Evolutionary conservation across 2,113 vertebrate species (phyloP), one percentile per base, ranked within the genome.

Genomic region (Aegotheles bennettii): DNA sequence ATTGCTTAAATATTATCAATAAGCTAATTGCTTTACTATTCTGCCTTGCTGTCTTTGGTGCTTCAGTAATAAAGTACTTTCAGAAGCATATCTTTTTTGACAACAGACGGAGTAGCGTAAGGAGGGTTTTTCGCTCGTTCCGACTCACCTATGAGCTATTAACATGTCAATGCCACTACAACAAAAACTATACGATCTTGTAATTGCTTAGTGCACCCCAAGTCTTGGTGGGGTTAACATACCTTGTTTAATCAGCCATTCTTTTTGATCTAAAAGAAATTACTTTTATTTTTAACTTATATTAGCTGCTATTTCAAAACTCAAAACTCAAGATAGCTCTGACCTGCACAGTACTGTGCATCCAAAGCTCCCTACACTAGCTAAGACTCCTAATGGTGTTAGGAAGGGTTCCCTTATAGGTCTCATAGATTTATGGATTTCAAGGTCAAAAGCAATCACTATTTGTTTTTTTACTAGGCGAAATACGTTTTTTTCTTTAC

Each of bases 11-110:
- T 75, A 86, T 93, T 79, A 92, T 60, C 69, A 84, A 47, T 71
- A 94, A 91, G 77, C 63, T 95, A 93, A 94, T 61, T 68, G 87
- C 54, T 91, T 95, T 93, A 57, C 64, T 82, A 50, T 70, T 89
- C 60, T 61, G 65, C 67, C 86, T 93, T 69, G 77, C 89, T 84
- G 87, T 61, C 51, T 78, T 77, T 95, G 36, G 51, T 67, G 76
- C 53, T 94, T 84, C 48, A n/a, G 20, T 87, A 86, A 94, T 10
- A 11, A 92, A 76, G 29, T 14, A 43, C n/a, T 80, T 90, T 51
- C 9, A 76, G 19, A 43, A 43, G 21, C 31, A 17, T 28, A 63
- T 63, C 42, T n/a, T 93, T 70, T 81, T 38, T 31, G 17, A 69
- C 75, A 80, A 69, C n/a, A 60, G 43, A 87, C 17, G 0, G 2